phyloP scores from a whole-genome alignment of 2,888 invertebrate genomes.

The Ellobium chinense region DNA sequence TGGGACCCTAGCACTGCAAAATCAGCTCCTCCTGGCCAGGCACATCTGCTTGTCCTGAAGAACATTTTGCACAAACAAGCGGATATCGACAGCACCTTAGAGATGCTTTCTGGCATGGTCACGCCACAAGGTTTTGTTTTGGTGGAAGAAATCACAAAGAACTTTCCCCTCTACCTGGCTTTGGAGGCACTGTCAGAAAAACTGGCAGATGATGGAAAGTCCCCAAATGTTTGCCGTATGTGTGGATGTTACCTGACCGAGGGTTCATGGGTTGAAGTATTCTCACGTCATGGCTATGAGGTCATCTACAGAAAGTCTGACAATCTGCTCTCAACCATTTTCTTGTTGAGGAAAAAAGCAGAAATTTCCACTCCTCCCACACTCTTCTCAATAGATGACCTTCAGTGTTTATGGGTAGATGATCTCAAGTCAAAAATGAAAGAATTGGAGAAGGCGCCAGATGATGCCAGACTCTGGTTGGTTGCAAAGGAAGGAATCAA shows the following conservation, averaged over 20 bases:
- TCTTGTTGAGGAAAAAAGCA: constrained; percentile 84
- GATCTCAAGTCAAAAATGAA: constrained; percentile 83
- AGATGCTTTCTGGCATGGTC: constrained; percentile 81
- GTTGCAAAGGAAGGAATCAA: constrained; percentile 85
- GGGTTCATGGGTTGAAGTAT: constrained; percentile 61
- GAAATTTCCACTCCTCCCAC: constrained; percentile 46
- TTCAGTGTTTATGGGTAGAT: constrained; percentile 86
- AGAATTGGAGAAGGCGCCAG: constrained; percentile 84
- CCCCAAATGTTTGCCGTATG: constrained; percentile 48
- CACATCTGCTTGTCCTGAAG: constrained; percentile 72
- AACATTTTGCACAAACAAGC: constrained; percentile 66
- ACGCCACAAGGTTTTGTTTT: constrained; percentile 82
- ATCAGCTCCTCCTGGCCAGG: constrained; percentile 56
- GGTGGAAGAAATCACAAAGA: constrained; percentile 78
- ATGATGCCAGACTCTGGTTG: constrained; percentile 81
- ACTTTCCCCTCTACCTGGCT: constrained; percentile 68
- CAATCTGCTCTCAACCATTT: constrained; percentile 80
- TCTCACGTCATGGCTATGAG: constrained; percentile 80
- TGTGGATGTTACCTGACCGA: constrained; percentile 62
- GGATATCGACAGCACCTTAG: constrained; percentile 57
- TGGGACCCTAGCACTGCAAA: constrained; percentile 84
- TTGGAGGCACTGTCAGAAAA: constrained; percentile 59
- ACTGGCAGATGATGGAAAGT: constrained; percentile 19
- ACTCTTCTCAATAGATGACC: constrained; percentile 57
- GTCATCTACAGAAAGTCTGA: constrained; percentile 84